These are phyloP conservation scores for Lucinisca nassula DNA, from an alignment of 2,888 invertebrate genomes.

Conservation along the genomic window DNA sequence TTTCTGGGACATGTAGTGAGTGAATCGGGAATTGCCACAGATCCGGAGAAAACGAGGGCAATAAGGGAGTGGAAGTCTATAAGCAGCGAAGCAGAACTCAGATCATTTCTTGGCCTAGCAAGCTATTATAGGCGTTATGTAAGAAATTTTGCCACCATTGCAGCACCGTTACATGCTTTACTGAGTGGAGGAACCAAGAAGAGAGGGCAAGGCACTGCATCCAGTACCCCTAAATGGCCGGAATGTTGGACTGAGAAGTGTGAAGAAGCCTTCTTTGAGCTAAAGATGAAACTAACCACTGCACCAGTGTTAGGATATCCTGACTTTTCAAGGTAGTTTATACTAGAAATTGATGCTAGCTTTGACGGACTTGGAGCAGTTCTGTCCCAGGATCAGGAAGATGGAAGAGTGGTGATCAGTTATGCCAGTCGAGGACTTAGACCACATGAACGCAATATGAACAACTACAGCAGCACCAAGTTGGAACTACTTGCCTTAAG, in stretches of 20 bases:
- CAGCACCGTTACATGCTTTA: constrained; percentile 16
- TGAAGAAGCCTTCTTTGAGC: constrained; percentile 42
- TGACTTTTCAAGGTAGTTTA: constrained; percentile 62
- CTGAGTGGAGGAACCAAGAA: not conserved
- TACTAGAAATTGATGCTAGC: constrained; percentile 68
- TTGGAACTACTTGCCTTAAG: constrained; percentile 58
- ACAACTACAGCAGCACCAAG: constrained; percentile 51
- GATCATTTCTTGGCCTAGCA: constrained; percentile 12
- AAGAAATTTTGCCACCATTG: constrained; percentile 34
- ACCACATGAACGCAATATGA: constrained; percentile 60
- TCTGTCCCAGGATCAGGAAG: constrained; percentile 60
- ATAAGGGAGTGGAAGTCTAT: constrained; percentile 48
- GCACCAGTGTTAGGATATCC: constrained; percentile 64
- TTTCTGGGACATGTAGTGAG: constrained; percentile 36
- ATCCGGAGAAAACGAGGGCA: constrained; percentile 52
- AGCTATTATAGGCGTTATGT: constrained; percentile 36
- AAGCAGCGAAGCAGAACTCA: not conserved
- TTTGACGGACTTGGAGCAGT: constrained; percentile 54
- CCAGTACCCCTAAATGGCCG: not conserved
- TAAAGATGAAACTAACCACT: constrained; percentile 49
- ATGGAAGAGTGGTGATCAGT: constrained; percentile 29
- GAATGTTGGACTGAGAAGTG: constrained; percentile 40
- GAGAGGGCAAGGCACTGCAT: not conserved
- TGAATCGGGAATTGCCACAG: constrained; percentile 41
- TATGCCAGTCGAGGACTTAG: constrained; percentile 60